Percentiles rank a stretch among this genome's conserved stretches.
These are phyloP conservation scores for Arothron firmamentum DNA, from an alignment of 2,113 vertebrate species.

Conservation along the genomic window DNA sequence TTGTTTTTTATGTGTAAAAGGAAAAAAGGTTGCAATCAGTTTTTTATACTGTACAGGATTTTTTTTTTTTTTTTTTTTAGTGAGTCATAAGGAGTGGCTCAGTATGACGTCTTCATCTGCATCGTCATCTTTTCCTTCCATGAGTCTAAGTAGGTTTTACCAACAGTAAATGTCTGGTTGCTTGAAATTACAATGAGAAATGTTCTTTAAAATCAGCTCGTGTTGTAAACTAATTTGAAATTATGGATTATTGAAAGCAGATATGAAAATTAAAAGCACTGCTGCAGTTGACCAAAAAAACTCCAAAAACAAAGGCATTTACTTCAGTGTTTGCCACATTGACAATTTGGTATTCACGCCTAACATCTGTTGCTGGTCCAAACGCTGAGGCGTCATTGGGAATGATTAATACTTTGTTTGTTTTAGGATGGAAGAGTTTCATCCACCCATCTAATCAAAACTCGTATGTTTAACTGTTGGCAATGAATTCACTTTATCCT, in stretches of 20 bases:
- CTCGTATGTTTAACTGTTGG: background rate
- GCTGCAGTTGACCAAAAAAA: background rate
- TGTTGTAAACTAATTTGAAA: too few relatives aligned
- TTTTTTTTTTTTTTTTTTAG: background rate
- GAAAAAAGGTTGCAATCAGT: background rate
- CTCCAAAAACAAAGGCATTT: background rate
- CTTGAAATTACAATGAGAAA: too few relatives aligned
- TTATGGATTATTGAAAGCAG: too few relatives aligned
- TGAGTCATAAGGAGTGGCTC: background rate
- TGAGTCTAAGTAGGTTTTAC: too few relatives aligned
- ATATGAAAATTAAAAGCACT: too few relatives aligned
- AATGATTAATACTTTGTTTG: conserved; percentile 40
- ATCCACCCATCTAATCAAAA: conserved; percentile 30
- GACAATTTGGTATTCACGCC: background rate
- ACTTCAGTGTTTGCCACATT: background rate
- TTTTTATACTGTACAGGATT: background rate
- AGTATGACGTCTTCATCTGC: background rate
- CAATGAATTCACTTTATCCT: too few relatives aligned
- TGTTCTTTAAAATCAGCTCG: too few relatives aligned
- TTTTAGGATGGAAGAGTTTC: conserved; percentile 20
- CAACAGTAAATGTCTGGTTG: too few relatives aligned
- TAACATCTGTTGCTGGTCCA: conserved; percentile 36
- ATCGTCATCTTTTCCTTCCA: background rate
- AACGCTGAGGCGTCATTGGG: conserved; percentile 4
- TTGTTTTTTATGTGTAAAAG: background rate